These are phyloP conservation scores for Lepidochitona cinerea DNA, from an alignment of 2,888 invertebrate genomes.

Conservation along the genomic window DNA sequence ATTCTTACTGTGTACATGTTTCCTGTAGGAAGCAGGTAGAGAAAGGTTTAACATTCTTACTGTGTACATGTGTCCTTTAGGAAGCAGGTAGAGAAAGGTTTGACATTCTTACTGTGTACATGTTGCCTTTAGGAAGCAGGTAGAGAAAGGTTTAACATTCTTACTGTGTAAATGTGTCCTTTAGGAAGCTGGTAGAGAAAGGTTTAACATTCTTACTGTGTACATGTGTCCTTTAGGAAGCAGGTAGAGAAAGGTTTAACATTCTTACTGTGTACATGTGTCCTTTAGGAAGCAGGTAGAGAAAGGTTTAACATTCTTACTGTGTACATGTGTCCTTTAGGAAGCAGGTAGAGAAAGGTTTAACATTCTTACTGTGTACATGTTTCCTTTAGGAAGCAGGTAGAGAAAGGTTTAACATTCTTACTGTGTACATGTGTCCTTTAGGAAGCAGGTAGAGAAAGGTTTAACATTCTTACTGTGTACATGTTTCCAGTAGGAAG, in stretches of 20 bases:
- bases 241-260: slow-evolving; percentile 82
- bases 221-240: too few relatives aligned
- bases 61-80: too few relatives aligned
- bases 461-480: slow-evolving; percentile 84
- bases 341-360: slow-evolving; percentile 79
- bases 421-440: too few relatives aligned
- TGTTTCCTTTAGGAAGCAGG: slow-evolving; percentile 63
- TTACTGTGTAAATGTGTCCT: too few relatives aligned
- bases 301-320: slow-evolving; percentile 83
- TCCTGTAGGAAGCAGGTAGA: slow-evolving; percentile 77
- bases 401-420: slow-evolving; percentile 86
- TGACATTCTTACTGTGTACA: slow-evolving; percentile 87
- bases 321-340: too few relatives aligned
- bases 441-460: slow-evolving; percentile 77
- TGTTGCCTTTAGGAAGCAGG: slow-evolving; percentile 63
- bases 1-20: too few relatives aligned
- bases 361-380: slow-evolving; percentile 87
- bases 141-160: slow-evolving; percentile 86
- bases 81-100: slow-evolving; percentile 79
- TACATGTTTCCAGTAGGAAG: too few relatives aligned
- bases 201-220: slow-evolving; percentile 86
- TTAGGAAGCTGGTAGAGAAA: slow-evolving; percentile 77
- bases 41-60: slow-evolving; percentile 83
- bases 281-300: slow-evolving; percentile 77
- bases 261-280: too few relatives aligned